Evolutionary conservation across 1,140 invertebrate genomes (phyloP), one percentile per base, ranked within the genome.

Genomic region (Aradophagus sp.): DNA sequence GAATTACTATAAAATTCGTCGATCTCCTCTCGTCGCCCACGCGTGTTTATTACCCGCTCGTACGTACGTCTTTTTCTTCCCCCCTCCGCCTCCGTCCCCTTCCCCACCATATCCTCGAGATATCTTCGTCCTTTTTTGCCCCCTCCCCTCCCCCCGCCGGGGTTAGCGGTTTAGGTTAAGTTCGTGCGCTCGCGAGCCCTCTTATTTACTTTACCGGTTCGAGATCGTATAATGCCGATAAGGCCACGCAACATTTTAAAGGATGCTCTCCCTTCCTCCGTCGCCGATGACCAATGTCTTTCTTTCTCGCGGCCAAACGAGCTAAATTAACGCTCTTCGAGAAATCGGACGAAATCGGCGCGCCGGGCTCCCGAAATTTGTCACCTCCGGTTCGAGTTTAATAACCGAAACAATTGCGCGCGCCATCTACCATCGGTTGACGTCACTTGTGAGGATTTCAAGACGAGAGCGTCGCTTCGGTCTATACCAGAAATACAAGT

Each of bases 1-100:
- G 74, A 79, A 79, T 79, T 79, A 79, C 77, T 79, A 72, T 77
- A 77, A 81, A 81, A 82, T 78, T 80, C 78, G 77, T 73, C 72
- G 76, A 79, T 78, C 68, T 65, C 69, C 75, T 77, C 78, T 76
- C 44, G 41, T 74, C 80, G 77, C 80, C 79, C 79, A 82, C 78
- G 75, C 79, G 76, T 72, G 74, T 79, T 80, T 80, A 80, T 80
- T 80, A 77, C 76, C 68, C 42, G 61, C 62, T 70, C 70, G 56
- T 73, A 41, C 35, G 38, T 45, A 47, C 45, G 47, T 68, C 69
- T 58, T 73, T 53, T 35, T 53, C 36, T 34, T 29, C 38, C 15
- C 38, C 15, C 27, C 38, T 26, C 53, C 27, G 27, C 36, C 41
- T 44, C 55, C 39, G 26, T 74, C 44, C 27, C 34, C 61, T 41